Percentiles rank a stretch among this genome's conserved stretches.
These are phyloP conservation scores for Metridium senile DNA, from an alignment of 92 coral and sea anemone genomes.

Conservation along the genomic window DNA sequence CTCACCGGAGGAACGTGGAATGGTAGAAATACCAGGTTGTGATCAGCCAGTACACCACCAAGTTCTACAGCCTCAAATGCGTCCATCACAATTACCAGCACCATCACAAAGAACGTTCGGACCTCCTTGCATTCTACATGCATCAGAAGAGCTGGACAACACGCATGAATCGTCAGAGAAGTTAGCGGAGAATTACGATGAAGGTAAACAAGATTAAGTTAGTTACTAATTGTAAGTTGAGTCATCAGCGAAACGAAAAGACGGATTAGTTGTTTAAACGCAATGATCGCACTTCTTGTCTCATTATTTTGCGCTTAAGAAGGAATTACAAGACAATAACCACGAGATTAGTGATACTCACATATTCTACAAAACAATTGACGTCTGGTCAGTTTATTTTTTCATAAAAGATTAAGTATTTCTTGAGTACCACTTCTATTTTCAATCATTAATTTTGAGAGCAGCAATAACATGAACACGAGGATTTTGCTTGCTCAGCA, in stretches of 20 bases:
- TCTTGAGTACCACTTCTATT: no score
- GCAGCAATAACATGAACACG: no score
- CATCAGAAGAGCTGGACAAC: constrained; percentile 14
- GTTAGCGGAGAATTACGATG: constrained; percentile 74
- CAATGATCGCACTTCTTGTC: constrained; percentile 17
- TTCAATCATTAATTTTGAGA: no score
- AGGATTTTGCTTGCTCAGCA: not conserved
- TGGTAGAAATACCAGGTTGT: constrained; percentile 47
- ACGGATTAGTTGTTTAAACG: constrained; percentile 26
- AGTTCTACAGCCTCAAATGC: constrained; percentile 37
- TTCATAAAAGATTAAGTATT: not conserved
- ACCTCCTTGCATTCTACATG: constrained; percentile 17
- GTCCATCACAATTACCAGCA: constrained; percentile 28
- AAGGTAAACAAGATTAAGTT: constrained; percentile 27
- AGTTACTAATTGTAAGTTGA: not conserved
- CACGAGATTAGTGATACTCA: not conserved
- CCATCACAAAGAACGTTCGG: constrained; percentile 24
- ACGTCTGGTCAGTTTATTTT: not conserved
- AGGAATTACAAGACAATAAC: constrained; percentile 34
- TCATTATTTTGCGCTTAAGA: constrained; percentile 47
- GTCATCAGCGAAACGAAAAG: constrained; percentile 17
- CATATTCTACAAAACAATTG: not conserved
- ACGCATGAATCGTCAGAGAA: constrained; percentile 33
- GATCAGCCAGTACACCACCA: constrained; percentile 51
- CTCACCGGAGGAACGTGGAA: constrained; percentile 45